Evolutionary conservation across 2,113 vertebrate species (phyloP).

Genomic region (Nycticebus coucang): DNA sequence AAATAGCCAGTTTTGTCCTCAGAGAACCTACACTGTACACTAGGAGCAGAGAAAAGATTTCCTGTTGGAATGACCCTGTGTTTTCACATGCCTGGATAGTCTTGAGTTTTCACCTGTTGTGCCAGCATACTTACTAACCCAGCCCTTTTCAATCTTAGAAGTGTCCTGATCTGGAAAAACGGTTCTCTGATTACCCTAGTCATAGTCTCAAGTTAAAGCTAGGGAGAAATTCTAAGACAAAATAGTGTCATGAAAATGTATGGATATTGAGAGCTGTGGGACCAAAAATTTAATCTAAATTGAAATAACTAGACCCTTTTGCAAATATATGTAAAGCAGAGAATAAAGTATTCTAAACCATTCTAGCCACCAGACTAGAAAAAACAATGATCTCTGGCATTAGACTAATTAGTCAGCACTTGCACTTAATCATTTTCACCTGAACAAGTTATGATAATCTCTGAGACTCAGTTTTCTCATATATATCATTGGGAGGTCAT

Average conservation of each 20-base stretch:
- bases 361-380: neutral
- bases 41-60: neutral
- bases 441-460: neutral
- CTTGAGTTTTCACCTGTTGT: accelerated
- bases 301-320: neutral
- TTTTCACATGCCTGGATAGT: neutral
- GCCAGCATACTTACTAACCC: neutral
- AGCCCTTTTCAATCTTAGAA: neutral
- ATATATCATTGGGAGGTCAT: neutral
- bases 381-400: neutral
- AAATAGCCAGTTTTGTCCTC: neutral
- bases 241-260: neutral
- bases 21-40: neutral
- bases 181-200: neutral
- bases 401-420: neutral
- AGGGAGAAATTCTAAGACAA: neutral
- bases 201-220: neutral
- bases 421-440: neutral
- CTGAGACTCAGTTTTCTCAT: neutral
- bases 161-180: neutral
- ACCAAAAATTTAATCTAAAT: neutral
- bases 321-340: neutral
- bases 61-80: neutral
- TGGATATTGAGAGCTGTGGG: neutral
- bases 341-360: neutral